Evolutionary conservation across 2,888 invertebrate genomes (phyloP).

Genomic region (Idaea straminata): DNA sequence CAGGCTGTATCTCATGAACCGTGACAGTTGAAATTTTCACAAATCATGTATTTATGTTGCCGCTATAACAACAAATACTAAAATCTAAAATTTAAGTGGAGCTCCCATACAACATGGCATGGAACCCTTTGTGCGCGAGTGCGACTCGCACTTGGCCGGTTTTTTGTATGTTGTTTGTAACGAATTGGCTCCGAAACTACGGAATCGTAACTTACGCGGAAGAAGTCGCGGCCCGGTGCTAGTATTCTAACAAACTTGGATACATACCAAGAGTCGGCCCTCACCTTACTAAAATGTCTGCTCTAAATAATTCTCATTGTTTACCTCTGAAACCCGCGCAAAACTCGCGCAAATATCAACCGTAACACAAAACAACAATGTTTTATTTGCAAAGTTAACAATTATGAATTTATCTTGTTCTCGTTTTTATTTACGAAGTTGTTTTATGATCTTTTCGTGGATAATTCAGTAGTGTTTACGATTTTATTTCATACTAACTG

Average conservation of each 20-base stretch:
- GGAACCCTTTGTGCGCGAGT: no score
- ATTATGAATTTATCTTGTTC: background rate
- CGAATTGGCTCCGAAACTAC: no score
- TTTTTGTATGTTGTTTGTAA: no score
- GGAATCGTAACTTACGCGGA: background rate
- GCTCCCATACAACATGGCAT: no score
- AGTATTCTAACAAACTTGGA: constrained; percentile 11
- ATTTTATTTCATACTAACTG: background rate
- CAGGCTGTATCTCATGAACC: no score
- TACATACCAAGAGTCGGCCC: constrained; percentile 13
- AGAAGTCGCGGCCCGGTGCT: background rate
- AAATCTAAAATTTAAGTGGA: no score
- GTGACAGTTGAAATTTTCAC: no score
- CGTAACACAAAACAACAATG: background rate
- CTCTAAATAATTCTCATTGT: constrained; percentile 28
- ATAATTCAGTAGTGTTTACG: background rate
- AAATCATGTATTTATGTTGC: no score
- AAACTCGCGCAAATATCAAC: background rate
- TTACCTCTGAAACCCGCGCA: constrained; percentile 12
- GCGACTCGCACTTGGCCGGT: no score
- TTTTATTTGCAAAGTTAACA: background rate
- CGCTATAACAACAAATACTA: no score
- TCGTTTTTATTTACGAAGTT: background rate
- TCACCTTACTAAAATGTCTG: constrained; percentile 22
- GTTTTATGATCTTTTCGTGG: background rate